phyloP scores from a whole-genome alignment of 1,140 invertebrate species.

The Bombus pascuorum region DNA sequence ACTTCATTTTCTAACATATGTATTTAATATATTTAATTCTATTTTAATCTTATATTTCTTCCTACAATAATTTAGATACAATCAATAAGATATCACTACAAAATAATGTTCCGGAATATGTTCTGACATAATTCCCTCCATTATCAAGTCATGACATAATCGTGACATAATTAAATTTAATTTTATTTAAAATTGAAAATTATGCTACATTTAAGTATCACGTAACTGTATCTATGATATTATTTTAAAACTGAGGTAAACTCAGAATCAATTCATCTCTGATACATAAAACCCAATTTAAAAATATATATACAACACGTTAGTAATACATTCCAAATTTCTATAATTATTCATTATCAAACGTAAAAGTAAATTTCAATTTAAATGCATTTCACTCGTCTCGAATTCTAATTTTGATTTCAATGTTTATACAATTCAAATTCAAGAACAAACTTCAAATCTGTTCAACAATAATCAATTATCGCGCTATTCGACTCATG shows the following conservation, averaged over 20 bases:
- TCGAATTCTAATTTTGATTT: too few species aligned
- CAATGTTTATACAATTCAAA: not conserved
- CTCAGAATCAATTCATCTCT: not conserved
- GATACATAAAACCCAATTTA: not conserved
- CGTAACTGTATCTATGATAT: not conserved
- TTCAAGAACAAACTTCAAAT: not conserved
- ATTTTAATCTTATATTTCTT: not conserved
- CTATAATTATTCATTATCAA: not conserved
- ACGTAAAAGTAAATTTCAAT: not conserved
- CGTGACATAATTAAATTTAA: not conserved
- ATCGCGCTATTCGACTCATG: not conserved
- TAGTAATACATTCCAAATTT: not conserved
- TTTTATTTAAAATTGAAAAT: not conserved
- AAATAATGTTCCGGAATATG: not conserved
- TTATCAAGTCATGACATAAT: not conserved
- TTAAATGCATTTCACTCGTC: not conserved
- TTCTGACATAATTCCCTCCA: not conserved
- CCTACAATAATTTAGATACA: too few species aligned
- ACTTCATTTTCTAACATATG: not conserved
- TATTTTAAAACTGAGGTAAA: not conserved
- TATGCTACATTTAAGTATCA: not conserved
- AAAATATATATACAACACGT: not conserved
- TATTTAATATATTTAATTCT: not conserved
- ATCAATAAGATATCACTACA: too few species aligned
- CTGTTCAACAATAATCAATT: slow-evolving; percentile 5